Base-by-base conservation (phyloP, 2,113 vertebrate genomes). In the Telmatochromis brichardi region DNA sequence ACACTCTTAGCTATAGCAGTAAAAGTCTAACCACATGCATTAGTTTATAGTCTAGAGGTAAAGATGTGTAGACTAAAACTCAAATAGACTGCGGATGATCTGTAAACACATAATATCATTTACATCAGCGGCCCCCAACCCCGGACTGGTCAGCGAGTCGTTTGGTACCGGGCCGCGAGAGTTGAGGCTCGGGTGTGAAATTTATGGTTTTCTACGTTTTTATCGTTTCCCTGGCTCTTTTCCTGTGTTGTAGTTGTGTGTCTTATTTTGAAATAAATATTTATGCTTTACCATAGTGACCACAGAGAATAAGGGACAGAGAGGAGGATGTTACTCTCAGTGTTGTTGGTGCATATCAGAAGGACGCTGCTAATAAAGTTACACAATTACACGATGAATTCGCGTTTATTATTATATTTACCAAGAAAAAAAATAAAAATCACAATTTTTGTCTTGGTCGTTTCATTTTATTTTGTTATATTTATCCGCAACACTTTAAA, bases 401-500 rank as follows among this genome's bases (percentile, higher is more conserved):
- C 0, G 1, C 0, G 2, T 33, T 60, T 33, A 19, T 60, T 19
- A 60, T 60, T 60, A 1, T 60, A 60, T 33, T 60, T 60, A 33
- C 5, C 0, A 58, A 58, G 14, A 31, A 2, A 3, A 2, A 1
- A 3, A 4, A 2, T 23, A 5, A 3, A 7, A 31, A 60, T 57
- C 54, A 28, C 2, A 15, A 28, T 28, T 2, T 58, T 58, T 58
- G 13, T 58, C 13, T 58, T 58, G 55, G 26, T 58, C 5, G 5
- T 58, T 58, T 28, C 5, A 28, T 58, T 58, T 58, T 2, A 58
- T 28, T 58, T 58, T 28, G 55, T 58, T 58, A 0, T 58, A 5
- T 58, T 58, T 28, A 58, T 58, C 23, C 1, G 3, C 13, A 58
- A 28, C 55, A 58, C 55, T 2, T 58, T 58, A 58, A 58, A 58